A percentile compares a stretch with the other conserved stretches of the same genome.
These are phyloP conservation scores for Istiophorus platypterus DNA, from an alignment of 2,113 vertebrate genomes.

Conservation along the genomic window DNA sequence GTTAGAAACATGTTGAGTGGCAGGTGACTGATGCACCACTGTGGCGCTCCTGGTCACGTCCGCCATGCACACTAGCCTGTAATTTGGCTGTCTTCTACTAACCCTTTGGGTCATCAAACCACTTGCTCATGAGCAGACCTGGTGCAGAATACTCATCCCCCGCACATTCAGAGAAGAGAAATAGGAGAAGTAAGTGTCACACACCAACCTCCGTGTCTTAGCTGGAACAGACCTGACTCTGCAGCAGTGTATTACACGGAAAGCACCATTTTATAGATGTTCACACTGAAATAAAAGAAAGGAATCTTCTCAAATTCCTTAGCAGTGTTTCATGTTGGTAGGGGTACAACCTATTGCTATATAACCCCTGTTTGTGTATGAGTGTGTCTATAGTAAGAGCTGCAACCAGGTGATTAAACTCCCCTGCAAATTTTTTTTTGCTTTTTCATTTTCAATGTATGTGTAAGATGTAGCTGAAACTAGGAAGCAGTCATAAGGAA, in stretches of 20 bases:
- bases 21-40: conserved; percentile 74
- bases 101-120: conserved; percentile 79
- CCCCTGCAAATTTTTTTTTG: conserved; percentile 46
- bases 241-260: conserved; percentile 4
- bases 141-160: conserved; percentile 71
- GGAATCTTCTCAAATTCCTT: not conserved
- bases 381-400: conserved; percentile 36
- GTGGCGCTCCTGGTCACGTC: conserved; percentile 69
- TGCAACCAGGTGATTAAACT: conserved; percentile 21
- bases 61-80: conserved; percentile 69
- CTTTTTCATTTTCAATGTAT: conserved; percentile 21
- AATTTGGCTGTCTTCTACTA: conserved; percentile 83
- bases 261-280: conserved; percentile 1
- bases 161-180: conserved; percentile 48
- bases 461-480: conserved; percentile 24
- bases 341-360: not conserved
- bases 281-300: not conserved
- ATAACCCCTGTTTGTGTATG: not conserved
- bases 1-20: conserved; percentile 62
- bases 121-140: conserved; percentile 73
- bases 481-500: not conserved
- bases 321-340: not conserved
- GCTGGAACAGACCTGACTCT: conserved; percentile 30
- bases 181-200: conserved; percentile 48
- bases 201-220: conserved; percentile 18